A percentile compares a stretch with the other conserved stretches of the same genome.
Conservation (phyloP, 2,113 vertebrate genomes). For the Tringa solitaria region DNA sequence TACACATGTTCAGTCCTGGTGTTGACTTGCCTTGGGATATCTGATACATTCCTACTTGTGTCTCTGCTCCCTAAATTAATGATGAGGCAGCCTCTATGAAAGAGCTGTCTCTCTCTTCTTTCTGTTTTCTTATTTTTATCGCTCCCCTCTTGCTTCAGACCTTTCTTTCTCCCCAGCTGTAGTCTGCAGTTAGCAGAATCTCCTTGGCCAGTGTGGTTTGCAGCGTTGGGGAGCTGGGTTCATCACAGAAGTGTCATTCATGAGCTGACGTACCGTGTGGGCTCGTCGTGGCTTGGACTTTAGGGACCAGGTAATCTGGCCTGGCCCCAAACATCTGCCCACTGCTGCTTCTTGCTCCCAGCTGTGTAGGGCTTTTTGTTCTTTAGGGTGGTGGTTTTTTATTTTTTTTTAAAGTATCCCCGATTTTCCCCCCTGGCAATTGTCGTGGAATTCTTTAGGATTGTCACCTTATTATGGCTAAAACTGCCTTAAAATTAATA, state of each 20-base stretch:
- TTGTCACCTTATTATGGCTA: neutral
- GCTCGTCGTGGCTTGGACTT: neutral
- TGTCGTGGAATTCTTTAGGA: neutral
- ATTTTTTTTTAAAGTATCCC: neutral
- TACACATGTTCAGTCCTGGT: neutral
- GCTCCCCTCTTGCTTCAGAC: neutral
- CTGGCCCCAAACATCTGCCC: neutral
- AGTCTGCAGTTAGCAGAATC: neutral
- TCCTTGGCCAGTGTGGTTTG: neutral
- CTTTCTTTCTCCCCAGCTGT: neutral
- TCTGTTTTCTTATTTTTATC: neutral
- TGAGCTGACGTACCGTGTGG: neutral
- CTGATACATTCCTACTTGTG: neutral
- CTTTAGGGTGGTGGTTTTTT: neutral
- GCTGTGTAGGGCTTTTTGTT: neutral
- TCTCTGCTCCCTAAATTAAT: neutral
- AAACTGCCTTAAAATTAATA: neutral
- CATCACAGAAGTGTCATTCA: constrained; percentile 21
- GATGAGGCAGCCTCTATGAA: neutral
- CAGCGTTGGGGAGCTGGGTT: neutral
- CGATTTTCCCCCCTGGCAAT: rapidly evolving
- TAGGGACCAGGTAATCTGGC: neutral
- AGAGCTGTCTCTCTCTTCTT: neutral
- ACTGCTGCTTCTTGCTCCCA: neutral
- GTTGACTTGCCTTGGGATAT: neutral